Conservation (phyloP, 1,140 invertebrate genomes). For the Brachionus sp. region DNA sequence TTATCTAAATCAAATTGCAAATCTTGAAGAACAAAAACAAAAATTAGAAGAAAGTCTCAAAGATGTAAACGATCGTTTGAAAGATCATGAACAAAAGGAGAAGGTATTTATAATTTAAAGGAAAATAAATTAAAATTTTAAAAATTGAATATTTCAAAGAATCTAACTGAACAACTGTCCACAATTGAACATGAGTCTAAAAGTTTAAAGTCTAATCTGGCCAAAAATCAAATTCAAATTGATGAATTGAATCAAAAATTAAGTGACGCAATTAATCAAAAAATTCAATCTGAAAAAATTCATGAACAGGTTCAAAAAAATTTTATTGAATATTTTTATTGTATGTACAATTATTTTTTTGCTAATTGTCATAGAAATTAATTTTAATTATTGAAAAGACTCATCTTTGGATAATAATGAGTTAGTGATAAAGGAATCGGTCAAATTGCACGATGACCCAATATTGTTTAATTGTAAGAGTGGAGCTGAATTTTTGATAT, state of each 20-base stretch:
- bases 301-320: neutral
- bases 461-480: conserved; percentile 41
- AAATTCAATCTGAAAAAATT: neutral
- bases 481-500: conserved; percentile 35
- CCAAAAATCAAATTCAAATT: neutral
- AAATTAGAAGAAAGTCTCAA: neutral
- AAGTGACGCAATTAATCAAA: conserved; percentile 7
- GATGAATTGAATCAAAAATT: conserved; percentile 13
- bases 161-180: neutral
- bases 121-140: neutral
- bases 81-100: neutral
- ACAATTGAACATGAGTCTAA: neutral
- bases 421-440: neutral
- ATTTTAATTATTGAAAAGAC: no score
- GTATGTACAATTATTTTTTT: neutral
- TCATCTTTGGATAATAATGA: no score
- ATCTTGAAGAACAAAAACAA: conserved; percentile 21
- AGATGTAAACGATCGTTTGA: neutral
- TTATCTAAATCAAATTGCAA: neutral
- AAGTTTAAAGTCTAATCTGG: neutral
- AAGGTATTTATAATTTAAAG: neutral
- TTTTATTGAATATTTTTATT: neutral
- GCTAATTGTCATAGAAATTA: no score
- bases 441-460: neutral
- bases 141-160: neutral